Evolutionary conservation across 2,888 invertebrate species (phyloP).

Genomic region (Microctonus hyperodae): DNA sequence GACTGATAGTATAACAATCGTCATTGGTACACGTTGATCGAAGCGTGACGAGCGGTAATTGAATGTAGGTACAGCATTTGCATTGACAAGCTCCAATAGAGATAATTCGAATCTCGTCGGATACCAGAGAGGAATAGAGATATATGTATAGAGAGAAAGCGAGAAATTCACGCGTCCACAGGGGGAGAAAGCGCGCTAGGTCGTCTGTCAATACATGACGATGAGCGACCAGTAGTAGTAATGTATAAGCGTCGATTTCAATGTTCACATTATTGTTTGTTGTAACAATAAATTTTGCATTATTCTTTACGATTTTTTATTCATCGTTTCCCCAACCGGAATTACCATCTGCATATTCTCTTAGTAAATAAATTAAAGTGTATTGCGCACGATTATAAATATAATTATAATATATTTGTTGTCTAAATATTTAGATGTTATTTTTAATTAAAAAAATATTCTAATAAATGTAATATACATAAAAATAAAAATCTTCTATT

Average conservation of each 20-base stretch:
- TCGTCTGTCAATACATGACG: conserved; percentile 64
- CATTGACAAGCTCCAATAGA: conserved; percentile 62
- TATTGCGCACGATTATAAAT: too few species aligned
- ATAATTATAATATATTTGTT: too few species aligned
- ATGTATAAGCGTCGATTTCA: conserved; percentile 24
- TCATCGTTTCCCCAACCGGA: too few species aligned
- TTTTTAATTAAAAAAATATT: not conserved
- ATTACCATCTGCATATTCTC: too few species aligned
- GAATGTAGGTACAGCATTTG: conserved; percentile 62
- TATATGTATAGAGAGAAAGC: conserved; percentile 33
- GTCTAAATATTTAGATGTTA: too few species aligned
- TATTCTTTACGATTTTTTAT: not conserved
- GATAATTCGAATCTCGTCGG: conserved; percentile 63
- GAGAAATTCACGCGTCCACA: conserved; percentile 34
- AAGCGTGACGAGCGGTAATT: conserved; percentile 62
- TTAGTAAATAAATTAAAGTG: too few species aligned
- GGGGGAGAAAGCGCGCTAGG: conserved; percentile 48
- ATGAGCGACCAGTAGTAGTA: conserved; percentile 41
- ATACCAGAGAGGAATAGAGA: conserved; percentile 54
- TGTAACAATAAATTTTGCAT: conserved; percentile 39
- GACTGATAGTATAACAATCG: conserved; percentile 25
- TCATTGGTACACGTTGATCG: conserved; percentile 53
- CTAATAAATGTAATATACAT: not conserved
- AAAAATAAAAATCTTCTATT: not conserved
- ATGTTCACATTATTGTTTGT: conserved; percentile 47